Base-by-base conservation (phyloP, 2,797 vertebrate genomes). In the Hypotaenidia okinawae region DNA sequence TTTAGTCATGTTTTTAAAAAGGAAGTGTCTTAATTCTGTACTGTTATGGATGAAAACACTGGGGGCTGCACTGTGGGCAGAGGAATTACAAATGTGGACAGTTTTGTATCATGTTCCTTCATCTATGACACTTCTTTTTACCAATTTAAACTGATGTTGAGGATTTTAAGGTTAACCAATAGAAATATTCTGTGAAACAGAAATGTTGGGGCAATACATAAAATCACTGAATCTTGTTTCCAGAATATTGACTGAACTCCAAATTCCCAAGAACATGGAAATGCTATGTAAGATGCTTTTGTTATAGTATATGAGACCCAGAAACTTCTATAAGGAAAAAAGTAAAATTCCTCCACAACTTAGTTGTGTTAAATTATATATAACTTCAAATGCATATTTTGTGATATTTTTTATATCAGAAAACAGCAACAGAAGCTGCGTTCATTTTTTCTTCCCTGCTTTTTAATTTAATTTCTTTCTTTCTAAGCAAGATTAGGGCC, bases 391-490 rank as follows among this genome's bases (percentile, higher is more conserved):
- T 32, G 5, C 10, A 37, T 14, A 2, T 32, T 47, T 33, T n/a
- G 18, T 45, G 70, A 51, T 45, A 45, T 45, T 32, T 67, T 67
- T 70, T 64, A 41, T 19, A 47, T 17, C 16, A 30, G 51, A 84
- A 58, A 70, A 6, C 7, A 24, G 9, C 6, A 52, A 58, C 11
- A 10, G 6, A 78, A 68, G 10, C 1, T 2, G 17, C 2, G 0
- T 9, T 4, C 14, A 15, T 2, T 6, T 12, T 35, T 6, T 5
- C 22, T 25, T 23, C 6, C 3, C 3, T 67, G 3, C 0, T 11
- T 86, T 52, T 58, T 30, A 19, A 21, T 3, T 27, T 47, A 22
- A 4, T 32, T 54, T 52, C n/a, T 45, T 37, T 13, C 11, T n/a
- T 17, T 5, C 13, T 61, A 80, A 74, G 24, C 3, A 54, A 61